Evolutionary conservation across 2,888 invertebrate genomes (phyloP), one percentile per base, ranked within the genome.

Genomic region (Tenthredo scrophulariae): DNA sequence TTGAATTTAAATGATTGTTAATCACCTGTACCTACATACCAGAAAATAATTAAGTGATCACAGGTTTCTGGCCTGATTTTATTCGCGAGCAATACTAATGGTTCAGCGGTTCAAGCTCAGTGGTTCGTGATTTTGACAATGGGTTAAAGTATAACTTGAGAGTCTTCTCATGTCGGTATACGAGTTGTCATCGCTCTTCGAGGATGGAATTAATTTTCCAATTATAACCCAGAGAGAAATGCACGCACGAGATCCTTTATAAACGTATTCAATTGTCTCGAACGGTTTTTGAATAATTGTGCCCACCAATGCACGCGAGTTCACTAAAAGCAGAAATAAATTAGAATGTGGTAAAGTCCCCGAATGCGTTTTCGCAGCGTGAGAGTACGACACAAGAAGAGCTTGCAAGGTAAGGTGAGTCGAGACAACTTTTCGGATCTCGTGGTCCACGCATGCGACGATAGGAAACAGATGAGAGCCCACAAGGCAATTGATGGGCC

Each of bases 401-500:
- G n/a, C 50, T 22, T 46, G 77, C 29, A 29, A 26, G 46, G 29
- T 54, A 43, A 54, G 54, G 33, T 77, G 46, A 29, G 29, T 33
- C 18, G 33, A 15, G 29, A 54, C 33, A 77, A 26, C 74, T 22
- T 74, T 22, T 43, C 13, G 10, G 40, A 43, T 74, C 37, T 74
- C 43, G 74, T 50, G 77, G 29, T 50, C 50, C 40, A 9, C 10
- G 33, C 33, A n/a, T 54, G 74, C 54, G 33, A 26, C 46, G 54
- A 77, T 26, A n/a, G 62, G 77, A 29, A 62, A 83, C 46, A 65
- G 83, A 83, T 70, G 46, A 83, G 70, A 67, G 29, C 33, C 70
- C 50, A 70, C 50, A 83, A 83, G 46, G 83, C 46, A 67, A 83
- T 83, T 83, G 83, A 83, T 83, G 67, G 83, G 65, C 67, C 50